Conservation (phyloP, 2,113 vertebrate genomes). For the Megaceryle maxima region DNA sequence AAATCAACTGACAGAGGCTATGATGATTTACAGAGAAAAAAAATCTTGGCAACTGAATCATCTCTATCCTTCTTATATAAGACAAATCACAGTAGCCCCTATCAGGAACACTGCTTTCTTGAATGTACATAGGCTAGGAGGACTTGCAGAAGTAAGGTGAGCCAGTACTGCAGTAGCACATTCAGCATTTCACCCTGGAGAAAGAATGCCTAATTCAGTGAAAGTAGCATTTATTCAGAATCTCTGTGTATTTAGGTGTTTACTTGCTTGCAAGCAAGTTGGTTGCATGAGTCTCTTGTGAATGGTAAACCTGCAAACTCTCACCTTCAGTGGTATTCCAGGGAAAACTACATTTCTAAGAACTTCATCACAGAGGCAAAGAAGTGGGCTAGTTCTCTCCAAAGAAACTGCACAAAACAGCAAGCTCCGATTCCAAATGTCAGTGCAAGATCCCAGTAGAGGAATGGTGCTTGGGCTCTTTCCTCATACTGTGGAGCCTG, state of each 20-base stretch:
- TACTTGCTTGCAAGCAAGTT: background rate
- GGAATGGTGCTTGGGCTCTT: background rate
- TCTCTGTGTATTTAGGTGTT: background rate
- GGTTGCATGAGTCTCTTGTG: background rate
- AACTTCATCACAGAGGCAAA: background rate
- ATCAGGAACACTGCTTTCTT: background rate
- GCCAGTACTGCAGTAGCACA: background rate
- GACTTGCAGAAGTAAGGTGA: background rate
- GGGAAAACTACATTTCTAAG: background rate
- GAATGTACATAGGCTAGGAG: background rate
- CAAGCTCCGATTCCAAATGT: background rate
- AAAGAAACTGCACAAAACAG: background rate
- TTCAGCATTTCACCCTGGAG: background rate
- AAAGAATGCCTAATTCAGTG: background rate
- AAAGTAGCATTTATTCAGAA: background rate
- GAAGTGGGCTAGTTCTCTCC: background rate
- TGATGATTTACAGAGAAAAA: constrained; percentile 17
- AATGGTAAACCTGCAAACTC: background rate
- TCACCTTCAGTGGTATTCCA: background rate
- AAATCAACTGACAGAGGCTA: constrained; percentile 35
- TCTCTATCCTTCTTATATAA: background rate
- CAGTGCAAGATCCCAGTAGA: background rate
- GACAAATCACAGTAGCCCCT: background rate
- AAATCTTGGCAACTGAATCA: constrained; percentile 3
- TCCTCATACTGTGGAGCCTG: background rate